Conservation (phyloP, 2,888 invertebrate species). For the Andrena hattorfiana region DNA sequence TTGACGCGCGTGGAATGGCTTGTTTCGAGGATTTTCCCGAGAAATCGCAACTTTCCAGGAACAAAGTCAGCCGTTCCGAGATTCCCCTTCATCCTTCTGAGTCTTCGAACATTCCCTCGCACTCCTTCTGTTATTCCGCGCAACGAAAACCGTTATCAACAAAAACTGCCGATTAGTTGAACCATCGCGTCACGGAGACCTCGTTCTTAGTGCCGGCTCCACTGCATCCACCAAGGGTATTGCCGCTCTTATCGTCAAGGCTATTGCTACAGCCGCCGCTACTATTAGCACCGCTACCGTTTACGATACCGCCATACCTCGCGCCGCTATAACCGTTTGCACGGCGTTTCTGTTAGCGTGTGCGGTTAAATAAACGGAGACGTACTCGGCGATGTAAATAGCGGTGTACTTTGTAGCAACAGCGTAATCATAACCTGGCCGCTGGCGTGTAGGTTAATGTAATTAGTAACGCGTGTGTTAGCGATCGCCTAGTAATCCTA, state of each 20-base stretch:
- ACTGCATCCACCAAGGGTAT: background rate
- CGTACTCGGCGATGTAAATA: slow-evolving; percentile 34
- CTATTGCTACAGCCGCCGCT: slow-evolving; percentile 36
- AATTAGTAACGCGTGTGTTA: slow-evolving; percentile 11
- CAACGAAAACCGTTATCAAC: background rate
- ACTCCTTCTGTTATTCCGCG: too few relatives aligned
- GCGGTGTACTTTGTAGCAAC: slow-evolving; percentile 29
- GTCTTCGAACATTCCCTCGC: too few relatives aligned
- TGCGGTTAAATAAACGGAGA: slow-evolving; percentile 45
- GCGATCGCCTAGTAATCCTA: background rate
- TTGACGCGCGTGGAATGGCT: background rate
- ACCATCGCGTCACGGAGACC: background rate
- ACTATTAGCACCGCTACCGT: slow-evolving; percentile 43
- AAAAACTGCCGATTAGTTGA: slow-evolving; percentile 35
- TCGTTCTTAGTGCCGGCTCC: slow-evolving; percentile 24
- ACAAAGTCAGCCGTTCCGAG: background rate
- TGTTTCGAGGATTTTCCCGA: background rate
- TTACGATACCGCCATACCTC: slow-evolving; percentile 45
- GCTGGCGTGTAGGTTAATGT: slow-evolving; percentile 7
- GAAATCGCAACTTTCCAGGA: background rate
- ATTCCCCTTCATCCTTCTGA: too few relatives aligned
- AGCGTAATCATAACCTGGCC: slow-evolving; percentile 27
- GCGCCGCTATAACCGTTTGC: slow-evolving; percentile 52
- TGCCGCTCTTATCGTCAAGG: slow-evolving; percentile 35
- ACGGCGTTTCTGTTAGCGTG: slow-evolving; percentile 35